Conservation (phyloP, 2,888 invertebrate species). For the Plebejus anna region DNA sequence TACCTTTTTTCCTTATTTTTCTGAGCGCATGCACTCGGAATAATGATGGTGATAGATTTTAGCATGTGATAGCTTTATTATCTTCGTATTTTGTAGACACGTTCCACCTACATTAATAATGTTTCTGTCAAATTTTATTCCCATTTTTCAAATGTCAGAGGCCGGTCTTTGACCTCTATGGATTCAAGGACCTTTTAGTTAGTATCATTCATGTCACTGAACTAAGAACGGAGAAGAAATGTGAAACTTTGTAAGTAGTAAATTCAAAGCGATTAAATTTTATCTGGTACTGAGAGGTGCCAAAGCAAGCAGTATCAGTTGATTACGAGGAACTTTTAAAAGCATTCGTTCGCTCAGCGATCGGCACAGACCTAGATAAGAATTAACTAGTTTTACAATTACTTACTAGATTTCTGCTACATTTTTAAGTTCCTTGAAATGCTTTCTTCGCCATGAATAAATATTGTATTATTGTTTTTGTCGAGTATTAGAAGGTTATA, state of each 20-base stretch:
- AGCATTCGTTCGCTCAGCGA: constrained; percentile 37
- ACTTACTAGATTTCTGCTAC: constrained; percentile 34
- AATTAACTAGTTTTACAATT: constrained; percentile 41
- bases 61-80: not conserved
- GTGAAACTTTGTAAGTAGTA: constrained; percentile 13
- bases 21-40: not conserved
- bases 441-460: not conserved
- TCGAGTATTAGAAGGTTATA: no score
- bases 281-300: constrained; percentile 32
- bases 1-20: not conserved
- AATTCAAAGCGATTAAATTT: constrained; percentile 29
- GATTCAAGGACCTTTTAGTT: not conserved
- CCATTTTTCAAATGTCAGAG: not conserved
- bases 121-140: not conserved
- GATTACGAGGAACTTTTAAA: constrained; percentile 41
- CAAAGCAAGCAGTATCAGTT: constrained; percentile 35
- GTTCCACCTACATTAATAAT: no score
- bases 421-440: not conserved
- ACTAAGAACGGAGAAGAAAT: not conserved
- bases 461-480: not conserved
- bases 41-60: not conserved
- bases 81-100: not conserved
- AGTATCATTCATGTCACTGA: not conserved
- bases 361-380: constrained; percentile 34
- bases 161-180: not conserved